Conservation (phyloP, 1,140 invertebrate species). For the Solenopsis invicta region DNA sequence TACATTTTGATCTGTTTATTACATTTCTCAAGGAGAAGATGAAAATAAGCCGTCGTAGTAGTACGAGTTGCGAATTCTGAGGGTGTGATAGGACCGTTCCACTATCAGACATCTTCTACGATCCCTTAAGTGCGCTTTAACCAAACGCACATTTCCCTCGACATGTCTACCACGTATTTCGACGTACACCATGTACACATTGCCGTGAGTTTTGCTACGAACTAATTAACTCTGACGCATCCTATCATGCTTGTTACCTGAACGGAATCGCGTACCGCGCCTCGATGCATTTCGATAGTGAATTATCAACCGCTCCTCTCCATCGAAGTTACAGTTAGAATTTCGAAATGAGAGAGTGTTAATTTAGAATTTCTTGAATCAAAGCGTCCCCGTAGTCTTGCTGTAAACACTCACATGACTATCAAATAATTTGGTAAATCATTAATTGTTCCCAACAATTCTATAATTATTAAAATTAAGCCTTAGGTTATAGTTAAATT, state of each 20-base stretch:
- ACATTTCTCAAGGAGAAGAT: neutral
- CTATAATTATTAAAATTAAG: too few species aligned
- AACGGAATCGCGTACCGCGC: constrained; percentile 5
- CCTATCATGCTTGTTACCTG: constrained; percentile 37
- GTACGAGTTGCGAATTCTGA: constrained; percentile 1
- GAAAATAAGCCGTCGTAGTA: neutral
- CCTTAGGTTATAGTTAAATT: too few species aligned
- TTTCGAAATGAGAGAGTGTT: neutral
- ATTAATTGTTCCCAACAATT: neutral
- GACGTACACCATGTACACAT: constrained; percentile 3
- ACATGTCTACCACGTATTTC: constrained; percentile 13
- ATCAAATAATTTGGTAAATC: neutral
- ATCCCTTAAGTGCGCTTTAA: constrained; percentile 25
- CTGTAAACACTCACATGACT: neutral
- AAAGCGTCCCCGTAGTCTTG: neutral
- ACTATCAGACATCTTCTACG: neutral
- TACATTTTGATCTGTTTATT: neutral
- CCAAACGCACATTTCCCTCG: constrained; percentile 31
- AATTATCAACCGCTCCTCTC: constrained; percentile 9
- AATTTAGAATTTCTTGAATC: constrained; percentile 14
- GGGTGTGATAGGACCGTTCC: constrained; percentile 15
- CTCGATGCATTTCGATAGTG: constrained; percentile 26
- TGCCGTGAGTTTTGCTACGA: constrained; percentile 48
- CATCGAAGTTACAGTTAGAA: constrained; percentile 30
- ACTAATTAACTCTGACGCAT: constrained; percentile 59